Evolutionary conservation across 2,113 vertebrate species (phyloP).

Genomic region (Dicrurus megarhynchus): DNA sequence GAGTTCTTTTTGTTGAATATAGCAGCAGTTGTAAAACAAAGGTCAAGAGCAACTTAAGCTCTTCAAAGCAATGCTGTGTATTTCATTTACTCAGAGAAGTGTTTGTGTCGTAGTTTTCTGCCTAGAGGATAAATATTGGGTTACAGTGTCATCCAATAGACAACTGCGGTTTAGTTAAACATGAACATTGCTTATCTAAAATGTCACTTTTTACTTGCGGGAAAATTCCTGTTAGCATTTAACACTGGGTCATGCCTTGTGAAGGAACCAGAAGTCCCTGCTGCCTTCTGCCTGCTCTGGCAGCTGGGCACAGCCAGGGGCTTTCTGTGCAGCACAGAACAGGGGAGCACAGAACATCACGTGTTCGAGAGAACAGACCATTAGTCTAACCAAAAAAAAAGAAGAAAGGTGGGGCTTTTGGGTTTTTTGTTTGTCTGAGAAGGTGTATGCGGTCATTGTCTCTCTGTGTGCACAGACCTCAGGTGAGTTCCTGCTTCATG

Average conservation of each 20-base stretch:
- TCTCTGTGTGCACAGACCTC: background rate
- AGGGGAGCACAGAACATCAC: background rate
- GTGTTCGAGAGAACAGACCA: background rate
- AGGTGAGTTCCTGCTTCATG: background rate
- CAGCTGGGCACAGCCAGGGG: background rate
- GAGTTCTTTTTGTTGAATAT: slow-evolving; percentile 33
- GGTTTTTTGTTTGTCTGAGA: background rate
- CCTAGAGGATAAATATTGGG: background rate
- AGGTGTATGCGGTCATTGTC: background rate
- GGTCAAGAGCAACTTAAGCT: slow-evolving; percentile 47
- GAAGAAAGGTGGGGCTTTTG: background rate
- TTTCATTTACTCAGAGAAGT: background rate
- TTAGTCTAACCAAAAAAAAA: background rate
- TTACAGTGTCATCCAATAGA: background rate
- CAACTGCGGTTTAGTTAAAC: background rate
- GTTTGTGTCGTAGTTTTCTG: background rate
- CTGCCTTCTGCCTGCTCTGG: background rate
- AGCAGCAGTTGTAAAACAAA: slow-evolving; percentile 51
- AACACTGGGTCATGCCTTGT: background rate
- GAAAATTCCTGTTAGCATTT: background rate
- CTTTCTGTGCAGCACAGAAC: background rate
- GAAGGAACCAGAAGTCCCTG: background rate
- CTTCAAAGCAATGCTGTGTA: background rate
- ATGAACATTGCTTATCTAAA: background rate
- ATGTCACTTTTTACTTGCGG: background rate